Evolutionary conservation across 1,140 invertebrate genomes (phyloP), one percentile per base, ranked within the genome.

Genomic region (Aphelenchoides fujianensis): DNA sequence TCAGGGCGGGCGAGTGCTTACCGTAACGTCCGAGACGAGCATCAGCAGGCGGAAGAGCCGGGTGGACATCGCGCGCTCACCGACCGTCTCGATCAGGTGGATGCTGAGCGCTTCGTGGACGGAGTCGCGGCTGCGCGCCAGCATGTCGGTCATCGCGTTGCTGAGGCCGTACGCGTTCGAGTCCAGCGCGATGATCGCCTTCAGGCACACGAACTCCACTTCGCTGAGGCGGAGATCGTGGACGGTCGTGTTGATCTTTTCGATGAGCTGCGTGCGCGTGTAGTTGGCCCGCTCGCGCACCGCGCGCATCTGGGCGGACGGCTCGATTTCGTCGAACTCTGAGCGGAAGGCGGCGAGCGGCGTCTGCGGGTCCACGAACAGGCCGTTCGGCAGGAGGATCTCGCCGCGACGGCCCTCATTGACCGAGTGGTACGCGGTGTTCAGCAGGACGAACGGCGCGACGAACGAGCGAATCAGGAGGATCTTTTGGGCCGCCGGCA

Each of bases 101-200:
- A 72, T 30, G 64, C 72, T 82, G 0, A 82, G 69, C 9, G 81
- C 81, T 53, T 79, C 78, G 67, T 82, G 81, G 32, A 82, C 81
- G 5, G 72, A 76, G 48, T 82, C 81, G 19, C 81, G 69, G 2
- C 82, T 80, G 30, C 75, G 72, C 23, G 55, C 62, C 9, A 82
- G 68, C 12, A 77, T 35, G 16, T 67, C 54, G 12, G 68, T 41
- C 2, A 79, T 71, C 37, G 67, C 64, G 7, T 55, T 12, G 12
- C 70, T 59, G 27, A 82, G 37, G 48, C 76, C 78, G 12, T 48
- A 48, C 7, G 74, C 72, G 55, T 80, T 75, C 5, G 82, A 75
- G 59, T 82, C 81, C 9, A 82, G 54, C 0, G 78, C 80, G 35
- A 84, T 76, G 61, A 82, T 82, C 2, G 81, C 81, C 67, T 82